A percentile compares a stretch with the other conserved stretches of the same genome.
phyloP scores from a whole-genome alignment of 2,113 vertebrate species.

The Pseudolaguvia tuberculata region DNA sequence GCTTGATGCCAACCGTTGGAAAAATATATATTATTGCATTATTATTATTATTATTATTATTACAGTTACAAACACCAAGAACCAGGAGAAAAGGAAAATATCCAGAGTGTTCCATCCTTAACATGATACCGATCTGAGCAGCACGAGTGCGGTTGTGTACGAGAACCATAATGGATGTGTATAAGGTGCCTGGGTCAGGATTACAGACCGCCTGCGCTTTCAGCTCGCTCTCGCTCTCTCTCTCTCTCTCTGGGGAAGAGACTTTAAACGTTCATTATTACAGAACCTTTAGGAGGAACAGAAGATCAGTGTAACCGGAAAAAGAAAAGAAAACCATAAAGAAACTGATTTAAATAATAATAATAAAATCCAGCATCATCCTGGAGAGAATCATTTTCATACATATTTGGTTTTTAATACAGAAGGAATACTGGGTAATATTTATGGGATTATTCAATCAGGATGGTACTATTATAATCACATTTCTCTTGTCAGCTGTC shows the following conservation, averaged over 20 bases:
- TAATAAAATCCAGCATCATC: constrained; percentile 30
- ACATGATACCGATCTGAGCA: constrained; percentile 39
- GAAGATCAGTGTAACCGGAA: constrained; percentile 2
- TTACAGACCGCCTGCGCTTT: constrained; percentile 28
- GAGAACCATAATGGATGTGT: constrained; percentile 20
- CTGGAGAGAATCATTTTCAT: constrained; percentile 22
- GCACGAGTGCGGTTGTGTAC: constrained; percentile 22
- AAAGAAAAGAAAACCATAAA: constrained; percentile 13
- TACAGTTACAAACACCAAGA: constrained; percentile 34
- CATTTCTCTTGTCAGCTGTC: too few relatives aligned
- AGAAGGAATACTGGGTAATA: background rate
- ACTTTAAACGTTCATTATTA: background rate
- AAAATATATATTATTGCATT: constrained; percentile 41
- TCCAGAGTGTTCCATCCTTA: background rate
- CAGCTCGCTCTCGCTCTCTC: background rate
- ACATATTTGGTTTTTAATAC: constrained; percentile 29
- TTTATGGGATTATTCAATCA: background rate
- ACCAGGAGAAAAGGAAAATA: constrained; percentile 12
- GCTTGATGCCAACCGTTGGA: constrained; percentile 46
- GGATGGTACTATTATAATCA: too few relatives aligned
- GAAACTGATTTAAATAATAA: background rate
- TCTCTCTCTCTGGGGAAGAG: too few relatives aligned
- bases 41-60: constrained; percentile 23
- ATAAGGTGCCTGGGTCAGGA: constrained; percentile 48
- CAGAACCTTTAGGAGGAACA: constrained; percentile 16